These are phyloP conservation scores for Microcebus tavaratra DNA, from an alignment of 2,113 vertebrate species.

Conservation along the genomic window DNA sequence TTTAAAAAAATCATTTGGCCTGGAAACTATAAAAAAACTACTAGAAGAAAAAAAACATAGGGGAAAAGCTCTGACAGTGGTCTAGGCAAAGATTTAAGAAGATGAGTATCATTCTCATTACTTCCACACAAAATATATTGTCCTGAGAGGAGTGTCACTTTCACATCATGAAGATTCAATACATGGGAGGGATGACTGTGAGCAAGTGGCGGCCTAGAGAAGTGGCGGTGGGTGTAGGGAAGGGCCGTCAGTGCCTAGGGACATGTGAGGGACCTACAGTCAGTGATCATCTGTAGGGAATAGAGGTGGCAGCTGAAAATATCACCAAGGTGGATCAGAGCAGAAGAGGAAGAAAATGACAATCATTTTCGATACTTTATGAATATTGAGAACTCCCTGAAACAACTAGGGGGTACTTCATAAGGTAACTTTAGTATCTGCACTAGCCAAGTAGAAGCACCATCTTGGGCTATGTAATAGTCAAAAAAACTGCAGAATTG, in stretches of 20 bases:
- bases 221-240: no score
- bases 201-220: background rate
- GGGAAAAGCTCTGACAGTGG: background rate
- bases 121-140: background rate
- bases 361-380: background rate
- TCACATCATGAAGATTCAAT: background rate
- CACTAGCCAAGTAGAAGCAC: background rate
- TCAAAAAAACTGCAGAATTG: background rate
- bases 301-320: background rate
- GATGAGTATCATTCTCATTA: background rate
- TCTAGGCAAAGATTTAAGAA: background rate
- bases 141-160: background rate
- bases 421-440: background rate
- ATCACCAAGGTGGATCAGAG: background rate
- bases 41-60: background rate
- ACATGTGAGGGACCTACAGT: fast-evolving
- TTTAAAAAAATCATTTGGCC: background rate
- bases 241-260: background rate
- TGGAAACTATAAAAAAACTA: background rate
- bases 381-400: background rate
- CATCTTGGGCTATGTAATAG: background rate
- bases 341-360: background rate
- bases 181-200: background rate
- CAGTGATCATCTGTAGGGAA: background rate
- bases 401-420: background rate